These are phyloP conservation scores for Calameuta pallipes DNA, from an alignment of 2,888 invertebrate genomes.

Conservation along the genomic window DNA sequence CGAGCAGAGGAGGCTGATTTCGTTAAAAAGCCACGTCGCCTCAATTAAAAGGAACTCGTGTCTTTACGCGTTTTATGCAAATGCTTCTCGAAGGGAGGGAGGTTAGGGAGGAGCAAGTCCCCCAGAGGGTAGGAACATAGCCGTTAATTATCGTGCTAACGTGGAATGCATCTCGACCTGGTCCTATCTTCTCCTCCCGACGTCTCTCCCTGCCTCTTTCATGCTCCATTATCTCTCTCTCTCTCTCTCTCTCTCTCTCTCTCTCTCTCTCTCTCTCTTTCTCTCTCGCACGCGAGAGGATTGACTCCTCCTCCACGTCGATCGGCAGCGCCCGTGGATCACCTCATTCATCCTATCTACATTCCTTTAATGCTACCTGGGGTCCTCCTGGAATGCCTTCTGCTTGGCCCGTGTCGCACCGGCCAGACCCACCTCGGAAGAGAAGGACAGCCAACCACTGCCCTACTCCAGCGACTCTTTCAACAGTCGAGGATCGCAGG, in stretches of 20 bases:
- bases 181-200: neutral
- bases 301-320: constrained; percentile 36
- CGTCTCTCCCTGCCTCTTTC: neutral
- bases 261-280: constrained; percentile 9
- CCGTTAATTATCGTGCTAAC: constrained; percentile 54
- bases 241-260: constrained; percentile 13
- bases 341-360: constrained; percentile 64
- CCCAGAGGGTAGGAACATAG: constrained; percentile 33
- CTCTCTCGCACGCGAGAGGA: constrained; percentile 22
- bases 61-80: constrained; percentile 50
- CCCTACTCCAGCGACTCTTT: no score
- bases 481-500: no score
- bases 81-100: constrained; percentile 17
- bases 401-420: constrained; percentile 13
- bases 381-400: constrained; percentile 55
- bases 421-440: no score
- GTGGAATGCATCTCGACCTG: constrained; percentile 39
- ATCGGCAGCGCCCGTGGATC: constrained; percentile 56
- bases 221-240: constrained; percentile 12
- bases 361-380: constrained; percentile 63
- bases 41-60: constrained; percentile 27
- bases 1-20: no score
- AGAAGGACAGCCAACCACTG: no score
- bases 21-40: no score
- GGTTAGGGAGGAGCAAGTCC: neutral